Percentiles rank a stretch among this genome's conserved stretches.
Evolutionary conservation across 2,113 vertebrate species (phyloP).

Genomic region (Thalassarche chlororhynchos): DNA sequence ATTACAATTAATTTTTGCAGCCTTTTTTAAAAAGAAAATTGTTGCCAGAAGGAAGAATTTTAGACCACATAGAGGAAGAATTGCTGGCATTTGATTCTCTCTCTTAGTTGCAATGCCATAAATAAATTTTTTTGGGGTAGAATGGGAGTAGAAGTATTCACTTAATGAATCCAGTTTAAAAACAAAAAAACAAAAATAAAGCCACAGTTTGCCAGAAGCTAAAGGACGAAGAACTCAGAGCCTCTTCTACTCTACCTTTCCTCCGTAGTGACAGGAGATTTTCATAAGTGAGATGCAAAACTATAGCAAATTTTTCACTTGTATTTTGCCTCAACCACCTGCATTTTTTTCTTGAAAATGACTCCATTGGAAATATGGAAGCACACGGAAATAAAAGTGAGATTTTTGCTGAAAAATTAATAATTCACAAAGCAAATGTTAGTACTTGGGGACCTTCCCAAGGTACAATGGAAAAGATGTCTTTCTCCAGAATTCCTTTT

Average conservation of each 20-base stretch:
- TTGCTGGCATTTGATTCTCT: not conserved
- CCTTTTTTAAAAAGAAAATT: not conserved
- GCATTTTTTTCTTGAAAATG: not conserved
- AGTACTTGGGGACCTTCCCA: not conserved
- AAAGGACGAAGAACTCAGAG: not conserved
- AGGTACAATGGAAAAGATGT: not conserved
- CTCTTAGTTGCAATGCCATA: not conserved
- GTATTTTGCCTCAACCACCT: not conserved
- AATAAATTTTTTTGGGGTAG: accelerated
- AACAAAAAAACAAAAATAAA: not conserved
- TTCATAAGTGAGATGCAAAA: not conserved
- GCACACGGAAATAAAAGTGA: not conserved
- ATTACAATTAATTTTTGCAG: not conserved
- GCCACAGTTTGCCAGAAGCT: not conserved
- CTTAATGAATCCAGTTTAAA: not conserved
- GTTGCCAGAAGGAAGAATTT: not conserved
- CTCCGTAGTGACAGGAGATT: not conserved
- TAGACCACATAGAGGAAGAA: not conserved
- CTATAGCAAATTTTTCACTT: not conserved
- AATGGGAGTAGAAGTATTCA: not conserved
- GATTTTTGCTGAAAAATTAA: not conserved
- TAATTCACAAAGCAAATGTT: not conserved
- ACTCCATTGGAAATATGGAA: not conserved
- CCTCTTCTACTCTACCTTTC: not conserved
- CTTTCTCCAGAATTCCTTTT: not conserved